Conservation (phyloP, 2,113 vertebrate species). For the Ginglymostoma cirratum region DNA sequence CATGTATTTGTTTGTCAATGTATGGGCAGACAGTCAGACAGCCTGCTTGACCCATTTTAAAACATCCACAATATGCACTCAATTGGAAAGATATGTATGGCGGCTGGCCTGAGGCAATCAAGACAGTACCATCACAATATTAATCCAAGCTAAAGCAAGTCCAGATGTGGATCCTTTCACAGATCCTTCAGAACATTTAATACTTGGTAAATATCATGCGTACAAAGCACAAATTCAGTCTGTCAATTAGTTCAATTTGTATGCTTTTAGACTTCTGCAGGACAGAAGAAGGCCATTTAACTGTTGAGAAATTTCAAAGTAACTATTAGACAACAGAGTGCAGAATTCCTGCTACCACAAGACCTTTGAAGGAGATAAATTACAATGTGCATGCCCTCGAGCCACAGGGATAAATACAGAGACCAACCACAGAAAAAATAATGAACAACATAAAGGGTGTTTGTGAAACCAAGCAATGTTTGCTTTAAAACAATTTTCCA, state of each 20-base stretch:
- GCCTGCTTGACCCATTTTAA: too few relatives aligned
- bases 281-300: background rate
- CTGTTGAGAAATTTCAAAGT: background rate
- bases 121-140: background rate
- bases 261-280: background rate
- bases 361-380: slow-evolving; percentile 16
- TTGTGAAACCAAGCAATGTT: background rate
- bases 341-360: background rate
- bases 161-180: slow-evolving; percentile 33
- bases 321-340: background rate
- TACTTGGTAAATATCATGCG: background rate
- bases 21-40: background rate
- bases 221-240: background rate
- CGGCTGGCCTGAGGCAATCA: background rate
- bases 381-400: background rate
- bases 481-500: background rate
- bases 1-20: background rate
- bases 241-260: slow-evolving; percentile 28
- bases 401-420: background rate
- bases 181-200: background rate
- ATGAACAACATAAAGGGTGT: background rate
- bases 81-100: slow-evolving; percentile 16
- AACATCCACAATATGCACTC: too few relatives aligned
- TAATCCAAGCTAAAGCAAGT: background rate
- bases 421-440: background rate